These are phyloP conservation scores for Perizoma flavofasciatum DNA, from an alignment of 2,888 invertebrate genomes.

Conservation along the genomic window DNA sequence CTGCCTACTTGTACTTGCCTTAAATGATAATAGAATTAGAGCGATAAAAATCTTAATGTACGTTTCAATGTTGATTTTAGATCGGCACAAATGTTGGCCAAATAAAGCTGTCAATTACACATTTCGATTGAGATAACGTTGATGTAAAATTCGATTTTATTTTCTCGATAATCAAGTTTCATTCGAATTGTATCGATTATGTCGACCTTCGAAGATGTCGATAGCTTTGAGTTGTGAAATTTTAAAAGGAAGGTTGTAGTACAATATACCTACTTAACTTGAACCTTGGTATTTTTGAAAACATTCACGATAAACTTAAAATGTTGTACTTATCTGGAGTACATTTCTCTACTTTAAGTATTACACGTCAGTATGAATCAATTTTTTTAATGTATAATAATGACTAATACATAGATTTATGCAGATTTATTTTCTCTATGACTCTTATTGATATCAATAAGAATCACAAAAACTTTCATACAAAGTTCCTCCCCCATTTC, in stretches of 20 bases:
- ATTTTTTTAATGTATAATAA: too few species aligned
- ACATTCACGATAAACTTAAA: constrained; percentile 1
- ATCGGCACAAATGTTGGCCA: constrained; percentile 13
- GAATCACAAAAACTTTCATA: too few species aligned
- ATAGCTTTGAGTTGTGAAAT: constrained; percentile 46
- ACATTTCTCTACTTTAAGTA: too few species aligned
- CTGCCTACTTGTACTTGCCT: neutral
- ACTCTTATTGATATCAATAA: too few species aligned
- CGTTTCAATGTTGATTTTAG: neutral
- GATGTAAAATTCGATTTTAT: constrained; percentile 24
- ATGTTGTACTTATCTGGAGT: too few species aligned
- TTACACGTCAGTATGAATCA: too few species aligned
- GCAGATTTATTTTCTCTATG: too few species aligned
- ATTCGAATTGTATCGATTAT: constrained; percentile 28
- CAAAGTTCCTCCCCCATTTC: too few species aligned
- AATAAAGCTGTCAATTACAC: constrained; percentile 36
- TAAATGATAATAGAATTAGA: neutral
- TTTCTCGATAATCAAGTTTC: constrained; percentile 33
- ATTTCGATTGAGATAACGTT: constrained; percentile 28
- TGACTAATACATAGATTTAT: too few species aligned
- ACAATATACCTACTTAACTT: constrained; percentile 22
- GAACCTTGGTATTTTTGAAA: constrained; percentile 10
- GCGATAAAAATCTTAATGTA: neutral
- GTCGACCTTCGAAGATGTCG: constrained; percentile 42
- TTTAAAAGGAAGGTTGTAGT: constrained; percentile 45